Conservation (phyloP, 2,888 invertebrate species). For the Neria commutata region DNA sequence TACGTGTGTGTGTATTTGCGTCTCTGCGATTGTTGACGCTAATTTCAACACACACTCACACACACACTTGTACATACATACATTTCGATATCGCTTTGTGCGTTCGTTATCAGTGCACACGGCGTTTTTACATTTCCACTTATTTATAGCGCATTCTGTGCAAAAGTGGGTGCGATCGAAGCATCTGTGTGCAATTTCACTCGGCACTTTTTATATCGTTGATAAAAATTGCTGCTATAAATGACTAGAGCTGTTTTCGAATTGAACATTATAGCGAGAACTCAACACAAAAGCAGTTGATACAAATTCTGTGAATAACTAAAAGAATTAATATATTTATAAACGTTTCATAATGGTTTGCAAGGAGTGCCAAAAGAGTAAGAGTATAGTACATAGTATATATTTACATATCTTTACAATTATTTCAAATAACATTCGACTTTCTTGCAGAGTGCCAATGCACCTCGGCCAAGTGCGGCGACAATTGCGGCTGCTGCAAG, state of each 20-base stretch:
- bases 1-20: too few relatives aligned
- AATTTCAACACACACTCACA: too few relatives aligned
- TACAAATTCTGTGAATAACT: not conserved
- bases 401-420: not conserved
- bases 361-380: slow-evolving; percentile 46
- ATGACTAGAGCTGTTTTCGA: slow-evolving; percentile 8
- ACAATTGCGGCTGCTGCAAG: slow-evolving; percentile 45
- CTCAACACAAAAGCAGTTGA: slow-evolving; percentile 14
- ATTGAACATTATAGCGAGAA: slow-evolving; percentile 17
- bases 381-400: slow-evolving; percentile 26
- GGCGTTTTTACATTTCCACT: not conserved
- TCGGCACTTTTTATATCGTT: not conserved
- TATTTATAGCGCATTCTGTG: too few relatives aligned
- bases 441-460: slow-evolving; percentile 43
- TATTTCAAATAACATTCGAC: not conserved
- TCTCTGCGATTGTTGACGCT: too few relatives aligned
- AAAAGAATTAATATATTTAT: not conserved
- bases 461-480: slow-evolving; percentile 43
- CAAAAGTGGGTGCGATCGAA: slow-evolving; percentile 29
- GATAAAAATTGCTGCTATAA: slow-evolving; percentile 31
- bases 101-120: not conserved
- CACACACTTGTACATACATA: too few relatives aligned
- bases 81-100: too few relatives aligned
- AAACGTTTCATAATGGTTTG: slow-evolving; percentile 37
- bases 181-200: not conserved